phyloP scores from a whole-genome alignment of 92 coral and sea anemone genomes.

The Phenganax subtilis region DNA sequence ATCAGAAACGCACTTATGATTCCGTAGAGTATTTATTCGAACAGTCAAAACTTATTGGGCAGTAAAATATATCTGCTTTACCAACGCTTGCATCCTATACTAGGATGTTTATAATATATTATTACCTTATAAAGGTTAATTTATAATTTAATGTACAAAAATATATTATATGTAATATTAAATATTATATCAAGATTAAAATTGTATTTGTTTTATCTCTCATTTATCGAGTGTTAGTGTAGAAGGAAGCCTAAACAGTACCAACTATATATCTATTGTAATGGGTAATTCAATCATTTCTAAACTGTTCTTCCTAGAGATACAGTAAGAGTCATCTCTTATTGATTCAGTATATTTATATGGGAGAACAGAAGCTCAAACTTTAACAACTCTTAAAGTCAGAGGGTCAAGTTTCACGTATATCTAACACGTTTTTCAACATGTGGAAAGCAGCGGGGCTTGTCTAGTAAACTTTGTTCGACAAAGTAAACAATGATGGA shows the following conservation, averaged over 20 bases:
- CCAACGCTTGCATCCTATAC: neutral
- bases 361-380: no score
- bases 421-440: neutral
- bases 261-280: no score
- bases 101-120: neutral
- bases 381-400: no score
- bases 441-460: neutral
- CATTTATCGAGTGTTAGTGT: no score
- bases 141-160: slow-evolving; percentile 22
- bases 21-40: no score
- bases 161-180: slow-evolving; percentile 8
- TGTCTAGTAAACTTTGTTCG: neutral
- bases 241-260: no score
- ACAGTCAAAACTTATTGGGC: neutral
- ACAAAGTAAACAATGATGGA: neutral
- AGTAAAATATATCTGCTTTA: neutral
- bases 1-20: no score
- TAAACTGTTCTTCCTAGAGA: no score
- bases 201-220: neutral
- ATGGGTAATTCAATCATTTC: no score
- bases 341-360: no score
- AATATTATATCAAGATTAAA: neutral
- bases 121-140: slow-evolving; percentile 29
- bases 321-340: no score
- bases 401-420: no score